These are phyloP conservation scores for Scaptodrosophila lebanonensis DNA, from an alignment of 1,140 invertebrate genomes.

Conservation along the genomic window DNA sequence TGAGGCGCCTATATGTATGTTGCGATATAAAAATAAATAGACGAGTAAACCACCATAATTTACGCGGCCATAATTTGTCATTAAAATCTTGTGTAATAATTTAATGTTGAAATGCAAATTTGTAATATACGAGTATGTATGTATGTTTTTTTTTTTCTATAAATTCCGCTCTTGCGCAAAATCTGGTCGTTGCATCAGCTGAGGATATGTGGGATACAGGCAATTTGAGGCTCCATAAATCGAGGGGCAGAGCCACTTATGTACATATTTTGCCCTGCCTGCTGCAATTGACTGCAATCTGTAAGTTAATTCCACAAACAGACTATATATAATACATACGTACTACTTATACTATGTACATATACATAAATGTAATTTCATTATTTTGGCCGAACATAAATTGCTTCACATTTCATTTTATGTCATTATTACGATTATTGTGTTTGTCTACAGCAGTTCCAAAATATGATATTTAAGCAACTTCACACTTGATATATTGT, in stretches of 20 bases:
- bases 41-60: slow-evolving; percentile 57
- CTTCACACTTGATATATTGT: slow-evolving; percentile 64
- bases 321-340: no score
- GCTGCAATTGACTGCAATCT: slow-evolving; percentile 54
- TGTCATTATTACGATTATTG: no score
- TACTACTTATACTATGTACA: not conserved
- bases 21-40: slow-evolving; percentile 52
- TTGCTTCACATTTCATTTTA: slow-evolving; percentile 61
- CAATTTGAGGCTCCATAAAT: slow-evolving; percentile 3
- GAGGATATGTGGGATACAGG: no score
- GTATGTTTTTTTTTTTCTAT: slow-evolving; percentile 39
- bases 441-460: no score
- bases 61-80: slow-evolving; percentile 76
- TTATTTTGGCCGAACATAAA: no score
- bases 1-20: not conserved
- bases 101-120: slow-evolving; percentile 76
- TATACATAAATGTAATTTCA: not conserved
- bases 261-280: no score
- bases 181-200: slow-evolving; percentile 18
- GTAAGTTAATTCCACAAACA: slow-evolving; percentile 30
- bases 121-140: slow-evolving; percentile 64
- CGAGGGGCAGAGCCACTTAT: no score
- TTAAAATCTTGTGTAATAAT: slow-evolving; percentile 75
- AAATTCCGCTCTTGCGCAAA: slow-evolving; percentile 7
- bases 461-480: slow-evolving; percentile 70